Percentiles rank a stretch among this genome's conserved stretches.
phyloP scores from a whole-genome alignment of 2,888 invertebrate species.

The Mesochorus sp. region DNA sequence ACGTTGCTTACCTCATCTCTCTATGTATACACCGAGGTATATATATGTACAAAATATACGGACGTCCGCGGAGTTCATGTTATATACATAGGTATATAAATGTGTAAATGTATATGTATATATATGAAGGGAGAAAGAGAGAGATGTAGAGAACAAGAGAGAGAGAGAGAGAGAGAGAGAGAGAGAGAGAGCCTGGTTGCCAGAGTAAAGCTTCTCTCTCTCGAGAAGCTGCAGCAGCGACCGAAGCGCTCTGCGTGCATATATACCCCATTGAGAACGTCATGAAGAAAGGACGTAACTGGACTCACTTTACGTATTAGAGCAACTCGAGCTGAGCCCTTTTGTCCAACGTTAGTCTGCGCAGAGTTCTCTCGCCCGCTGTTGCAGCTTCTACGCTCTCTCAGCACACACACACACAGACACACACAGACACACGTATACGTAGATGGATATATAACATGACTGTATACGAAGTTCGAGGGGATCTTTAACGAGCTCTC shows the following conservation, averaged over 20 bases:
- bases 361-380: background rate
- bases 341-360: background rate
- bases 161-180: background rate
- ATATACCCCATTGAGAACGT: background rate
- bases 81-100: background rate
- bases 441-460: background rate
- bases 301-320: background rate
- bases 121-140: constrained; percentile 6
- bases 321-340: background rate
- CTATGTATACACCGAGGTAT: background rate
- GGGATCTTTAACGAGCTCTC: constrained; percentile 62
- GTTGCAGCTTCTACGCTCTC: constrained; percentile 26
- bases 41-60: background rate
- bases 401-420: too few species aligned
- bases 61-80: background rate
- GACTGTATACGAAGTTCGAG: constrained; percentile 53
- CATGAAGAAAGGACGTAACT: background rate
- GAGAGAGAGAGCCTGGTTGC: constrained; percentile 34
- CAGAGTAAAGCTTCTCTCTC: constrained; percentile 52
- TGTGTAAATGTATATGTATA: background rate
- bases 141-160: background rate
- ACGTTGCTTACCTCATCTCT: background rate
- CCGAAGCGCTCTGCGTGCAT: constrained; percentile 7
- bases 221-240: constrained; percentile 31
- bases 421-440: too few species aligned